phyloP scores from a whole-genome alignment of 1,140 invertebrate genomes.

The Rhyzopertha dominica region DNA sequence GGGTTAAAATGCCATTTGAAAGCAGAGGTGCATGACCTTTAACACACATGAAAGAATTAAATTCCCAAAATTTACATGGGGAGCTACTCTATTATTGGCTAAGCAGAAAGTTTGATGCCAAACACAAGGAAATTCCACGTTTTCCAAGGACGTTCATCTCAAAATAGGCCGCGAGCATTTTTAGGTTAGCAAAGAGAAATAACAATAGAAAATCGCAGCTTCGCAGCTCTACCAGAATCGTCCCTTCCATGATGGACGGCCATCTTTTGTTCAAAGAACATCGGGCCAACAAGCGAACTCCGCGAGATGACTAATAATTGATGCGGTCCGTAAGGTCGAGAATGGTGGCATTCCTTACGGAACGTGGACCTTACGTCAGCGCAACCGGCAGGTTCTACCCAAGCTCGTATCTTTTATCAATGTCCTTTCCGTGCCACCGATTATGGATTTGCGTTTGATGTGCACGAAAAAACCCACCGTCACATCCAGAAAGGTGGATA shows the following conservation, averaged over 20 bases:
- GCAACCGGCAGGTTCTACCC: too few relatives aligned
- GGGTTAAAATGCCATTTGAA: too few relatives aligned
- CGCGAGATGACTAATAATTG: conserved; percentile 4
- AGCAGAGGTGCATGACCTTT: too few relatives aligned
- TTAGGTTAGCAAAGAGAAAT: neutral
- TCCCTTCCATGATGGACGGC: neutral
- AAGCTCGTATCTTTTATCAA: too few relatives aligned
- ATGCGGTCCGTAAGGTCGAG: conserved; percentile 25
- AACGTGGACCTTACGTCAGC: conserved; percentile 14
- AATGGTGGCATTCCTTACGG: conserved; percentile 21
- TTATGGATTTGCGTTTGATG: neutral
- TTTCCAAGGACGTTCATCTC: neutral
- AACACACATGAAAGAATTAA: too few relatives aligned
- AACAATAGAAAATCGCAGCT: conserved; percentile 1
- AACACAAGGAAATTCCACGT: too few relatives aligned
- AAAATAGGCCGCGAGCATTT: conserved; percentile 1
- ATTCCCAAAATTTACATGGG: too few relatives aligned
- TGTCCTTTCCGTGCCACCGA: neutral
- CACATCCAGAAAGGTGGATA: neutral
- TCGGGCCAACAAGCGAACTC: conserved; percentile 9
- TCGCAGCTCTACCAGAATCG: neutral
- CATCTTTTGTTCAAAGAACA: too few relatives aligned
- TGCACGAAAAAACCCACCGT: neutral
- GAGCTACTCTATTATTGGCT: too few relatives aligned
- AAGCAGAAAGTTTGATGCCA: too few relatives aligned